These are phyloP conservation scores for Dryomyza anilis DNA, from an alignment of 2,888 invertebrate genomes.

Conservation along the genomic window DNA sequence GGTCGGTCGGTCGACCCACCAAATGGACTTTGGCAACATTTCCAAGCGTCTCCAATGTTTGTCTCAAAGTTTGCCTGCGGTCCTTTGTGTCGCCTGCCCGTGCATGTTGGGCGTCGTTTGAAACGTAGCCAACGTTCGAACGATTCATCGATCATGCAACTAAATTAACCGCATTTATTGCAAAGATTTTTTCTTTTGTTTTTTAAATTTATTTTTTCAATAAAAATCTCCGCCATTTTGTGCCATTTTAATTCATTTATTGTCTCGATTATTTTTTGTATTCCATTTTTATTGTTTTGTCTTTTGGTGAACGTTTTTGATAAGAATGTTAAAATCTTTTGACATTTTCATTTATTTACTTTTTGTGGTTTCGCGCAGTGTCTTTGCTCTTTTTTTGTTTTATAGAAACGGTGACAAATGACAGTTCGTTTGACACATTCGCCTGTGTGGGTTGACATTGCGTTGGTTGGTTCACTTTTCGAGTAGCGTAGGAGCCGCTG, in stretches of 20 bases:
- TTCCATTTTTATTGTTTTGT: not conserved
- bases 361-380: not conserved
- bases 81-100: not conserved
- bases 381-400: not conserved
- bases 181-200: no score
- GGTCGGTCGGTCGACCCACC: not conserved
- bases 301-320: conserved; percentile 12
- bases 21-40: not conserved
- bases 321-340: conserved; percentile 25
- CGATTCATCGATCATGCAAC: conserved; percentile 18
- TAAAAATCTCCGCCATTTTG: no score
- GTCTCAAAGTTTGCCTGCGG: no score
- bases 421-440: conserved; percentile 20
- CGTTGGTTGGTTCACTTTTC: not conserved
- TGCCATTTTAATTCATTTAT: not conserved
- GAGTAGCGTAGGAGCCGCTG: conserved; percentile 3
- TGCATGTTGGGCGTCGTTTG: not conserved
- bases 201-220: no score
- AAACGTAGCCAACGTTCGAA: not conserved
- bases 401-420: conserved; percentile 13
- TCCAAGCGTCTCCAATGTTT: not conserved
- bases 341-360: conserved; percentile 30
- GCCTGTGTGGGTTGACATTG: conserved; percentile 17
- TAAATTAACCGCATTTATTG: conserved; percentile 21
- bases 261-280: not conserved